Conservation (phyloP, 2,888 invertebrate species). For the Punctoribates punctum region DNA sequence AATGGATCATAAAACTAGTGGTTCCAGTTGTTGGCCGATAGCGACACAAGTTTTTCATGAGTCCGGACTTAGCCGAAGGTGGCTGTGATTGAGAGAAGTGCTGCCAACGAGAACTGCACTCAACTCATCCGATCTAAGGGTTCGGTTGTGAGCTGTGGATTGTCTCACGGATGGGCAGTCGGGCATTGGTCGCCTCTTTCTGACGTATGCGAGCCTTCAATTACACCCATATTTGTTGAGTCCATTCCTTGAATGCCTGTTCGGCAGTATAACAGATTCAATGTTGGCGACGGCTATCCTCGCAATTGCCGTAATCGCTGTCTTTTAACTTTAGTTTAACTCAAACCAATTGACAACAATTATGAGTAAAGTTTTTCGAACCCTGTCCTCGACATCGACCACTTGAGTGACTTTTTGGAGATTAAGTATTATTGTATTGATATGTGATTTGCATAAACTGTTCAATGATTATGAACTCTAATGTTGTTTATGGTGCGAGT, state of each 20-base stretch:
- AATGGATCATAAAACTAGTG: background rate
- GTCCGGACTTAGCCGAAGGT: background rate
- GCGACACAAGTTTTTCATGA: background rate
- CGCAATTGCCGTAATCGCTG: background rate
- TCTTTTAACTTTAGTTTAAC: background rate
- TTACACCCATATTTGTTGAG: conserved; percentile 24
- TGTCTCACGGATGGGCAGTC: conserved; percentile 10
- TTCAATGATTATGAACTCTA: conserved; percentile 47
- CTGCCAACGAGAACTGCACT: background rate
- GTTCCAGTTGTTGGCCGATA: background rate
- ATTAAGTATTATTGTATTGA: conserved; percentile 18
- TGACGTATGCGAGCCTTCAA: conserved; percentile 15
- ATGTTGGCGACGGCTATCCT: background rate
- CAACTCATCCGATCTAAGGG: background rate
- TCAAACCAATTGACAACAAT: background rate
- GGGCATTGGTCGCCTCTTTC: conserved; percentile 26
- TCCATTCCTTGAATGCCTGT: background rate
- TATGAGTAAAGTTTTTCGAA: background rate
- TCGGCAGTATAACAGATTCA: background rate
- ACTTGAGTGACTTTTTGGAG: background rate
- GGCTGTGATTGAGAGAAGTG: conserved; percentile 8
- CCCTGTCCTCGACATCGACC: background rate
- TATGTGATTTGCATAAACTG: conserved; percentile 1
- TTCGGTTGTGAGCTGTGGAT: background rate
- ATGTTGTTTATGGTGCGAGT: conserved; percentile 47